Evolutionary conservation across 2,797 vertebrate species (phyloP).

Genomic region (Diceros bicornis): DNA sequence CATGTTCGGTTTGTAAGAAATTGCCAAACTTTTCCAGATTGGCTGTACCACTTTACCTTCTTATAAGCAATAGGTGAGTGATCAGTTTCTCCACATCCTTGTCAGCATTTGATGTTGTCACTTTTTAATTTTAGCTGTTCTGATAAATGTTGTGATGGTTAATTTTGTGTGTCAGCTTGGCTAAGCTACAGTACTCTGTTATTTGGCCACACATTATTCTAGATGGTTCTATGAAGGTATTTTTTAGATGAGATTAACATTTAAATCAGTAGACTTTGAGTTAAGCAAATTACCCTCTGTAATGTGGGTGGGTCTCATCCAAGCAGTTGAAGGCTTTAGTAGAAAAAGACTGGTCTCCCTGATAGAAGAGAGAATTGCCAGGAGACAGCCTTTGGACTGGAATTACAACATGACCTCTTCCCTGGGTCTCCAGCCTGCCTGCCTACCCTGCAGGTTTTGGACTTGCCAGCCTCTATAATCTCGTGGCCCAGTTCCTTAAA

Average conservation of each 20-base stretch:
- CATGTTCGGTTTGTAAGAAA: background rate
- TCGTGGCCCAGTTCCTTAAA: background rate
- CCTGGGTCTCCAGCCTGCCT: background rate
- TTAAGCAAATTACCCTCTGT: background rate
- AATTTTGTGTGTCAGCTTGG: background rate
- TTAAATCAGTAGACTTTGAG: slow-evolving; percentile 15
- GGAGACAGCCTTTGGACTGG: background rate
- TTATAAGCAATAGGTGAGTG: background rate
- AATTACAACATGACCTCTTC: background rate
- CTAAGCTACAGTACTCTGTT: background rate
- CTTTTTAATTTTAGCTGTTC: slow-evolving; percentile 26
- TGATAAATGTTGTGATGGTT: background rate
- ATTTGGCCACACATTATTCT: background rate
- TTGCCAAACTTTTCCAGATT: background rate
- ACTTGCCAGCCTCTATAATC: background rate
- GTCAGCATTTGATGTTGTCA: background rate
- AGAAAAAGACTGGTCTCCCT: background rate
- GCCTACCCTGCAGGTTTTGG: background rate
- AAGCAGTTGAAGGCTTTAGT: background rate
- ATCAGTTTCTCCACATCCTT: background rate
- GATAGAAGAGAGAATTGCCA: background rate
- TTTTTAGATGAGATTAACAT: slow-evolving; percentile 32
- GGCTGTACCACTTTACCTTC: background rate
- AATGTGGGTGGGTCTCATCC: background rate
- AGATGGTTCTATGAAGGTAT: background rate